Percentiles rank a stretch among this genome's conserved stretches.
phyloP scores from a whole-genome alignment of 2,113 vertebrate genomes.

The Melanerpes formicivorus region DNA sequence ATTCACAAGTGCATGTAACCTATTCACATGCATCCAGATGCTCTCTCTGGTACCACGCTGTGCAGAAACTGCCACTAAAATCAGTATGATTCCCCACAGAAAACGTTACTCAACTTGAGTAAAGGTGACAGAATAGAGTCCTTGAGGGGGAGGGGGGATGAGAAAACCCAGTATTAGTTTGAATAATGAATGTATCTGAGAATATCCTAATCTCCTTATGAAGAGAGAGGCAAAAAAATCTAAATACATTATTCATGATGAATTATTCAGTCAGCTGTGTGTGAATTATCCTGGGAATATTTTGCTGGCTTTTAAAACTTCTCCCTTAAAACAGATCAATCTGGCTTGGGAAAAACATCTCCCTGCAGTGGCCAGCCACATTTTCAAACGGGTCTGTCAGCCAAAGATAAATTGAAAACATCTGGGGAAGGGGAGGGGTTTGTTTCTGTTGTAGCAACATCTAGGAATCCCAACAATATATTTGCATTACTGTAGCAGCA shows the following conservation, averaged over 20 bases:
- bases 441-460: not conserved
- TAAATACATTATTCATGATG: conserved; percentile 59
- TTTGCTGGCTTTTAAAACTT: conserved; percentile 42
- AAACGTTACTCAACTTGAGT: conserved; percentile 3
- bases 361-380: not conserved
- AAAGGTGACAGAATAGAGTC: conserved; percentile 38
- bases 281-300: conserved; percentile 60
- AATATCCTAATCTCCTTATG: conserved; percentile 65
- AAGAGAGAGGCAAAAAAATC: conserved; percentile 56
- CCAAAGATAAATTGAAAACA: conserved; percentile 1
- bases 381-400: conserved; percentile 30
- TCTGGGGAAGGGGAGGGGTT: not conserved
- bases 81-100: conserved; percentile 5
- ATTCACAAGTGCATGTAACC: conserved; percentile 60
- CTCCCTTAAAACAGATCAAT: conserved; percentile 39
- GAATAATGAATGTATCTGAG: conserved; percentile 67
- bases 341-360: conserved; percentile 37
- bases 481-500: not conserved
- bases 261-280: conserved; percentile 67
- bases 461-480: not conserved
- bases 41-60: not conserved
- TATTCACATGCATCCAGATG: conserved; percentile 37
- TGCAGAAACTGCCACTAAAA: conserved; percentile 32
- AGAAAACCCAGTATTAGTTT: conserved; percentile 48
- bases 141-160: not conserved